Evolutionary conservation across 2,888 invertebrate species (phyloP), one percentile per base, ranked within the genome.

Genomic region (Agrotis puta): DNA sequence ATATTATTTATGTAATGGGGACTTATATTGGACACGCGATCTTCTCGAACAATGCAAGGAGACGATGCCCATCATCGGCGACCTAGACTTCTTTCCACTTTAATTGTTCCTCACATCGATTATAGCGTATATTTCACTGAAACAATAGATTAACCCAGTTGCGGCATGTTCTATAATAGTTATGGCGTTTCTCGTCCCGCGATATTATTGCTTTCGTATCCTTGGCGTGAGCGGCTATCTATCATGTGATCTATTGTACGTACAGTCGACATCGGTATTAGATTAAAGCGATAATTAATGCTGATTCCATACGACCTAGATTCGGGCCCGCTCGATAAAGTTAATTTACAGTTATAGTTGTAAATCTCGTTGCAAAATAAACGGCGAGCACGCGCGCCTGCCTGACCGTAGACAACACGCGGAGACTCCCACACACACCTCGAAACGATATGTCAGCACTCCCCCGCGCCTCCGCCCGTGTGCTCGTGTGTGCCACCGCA

Each of bases 271-370:
- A 94, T 94, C 94, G 94, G 92, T 94, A 93, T 93, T 91, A 95
- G 95, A 95, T 95, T 95, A 94, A 92, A 94, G 92, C 94, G 94
- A 95, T 95, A 95, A 95, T 95, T 95, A 95, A 95, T 95, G 95
- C 94, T 95, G 95, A 96, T 95, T 95, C 95, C 96, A 95, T 95
- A 95, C 95, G 95, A 95, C 95, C 95, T 94, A 95, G 93, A 93
- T 95, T 93, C 92, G 92, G 93, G 91, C 91, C 91, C 91, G 94
- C 92, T 94, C 94, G 95, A 94, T 94, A 94, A 94, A 95, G 92
- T 94, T 95, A 95, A 95, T 95, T 95, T 95, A 95, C 95, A 94
- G 95, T 95, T 95, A 94, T 95, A 94, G 94, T 94, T 94, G 93
- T 95, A 95, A 95, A 94, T 95, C 94, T 94, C 92, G 94, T 95